These are phyloP conservation scores for Tachina grossa DNA, from an alignment of 2,888 invertebrate species.

Conservation along the genomic window DNA sequence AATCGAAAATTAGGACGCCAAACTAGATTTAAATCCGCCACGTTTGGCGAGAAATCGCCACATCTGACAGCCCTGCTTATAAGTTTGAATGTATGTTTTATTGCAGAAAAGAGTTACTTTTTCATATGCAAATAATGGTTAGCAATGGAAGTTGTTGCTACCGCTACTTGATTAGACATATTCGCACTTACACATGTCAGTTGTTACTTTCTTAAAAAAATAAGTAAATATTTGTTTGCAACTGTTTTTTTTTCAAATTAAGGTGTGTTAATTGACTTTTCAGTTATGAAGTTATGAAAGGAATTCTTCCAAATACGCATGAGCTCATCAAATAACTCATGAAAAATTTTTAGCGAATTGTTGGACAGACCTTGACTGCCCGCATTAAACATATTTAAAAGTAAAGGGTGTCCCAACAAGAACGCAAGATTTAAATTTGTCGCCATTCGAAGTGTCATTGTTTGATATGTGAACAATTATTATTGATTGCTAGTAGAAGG, in stretches of 20 bases:
- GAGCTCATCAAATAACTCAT: constrained; percentile 12
- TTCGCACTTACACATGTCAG: neutral
- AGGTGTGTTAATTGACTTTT: constrained; percentile 48
- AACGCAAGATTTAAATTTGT: too few relatives aligned
- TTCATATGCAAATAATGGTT: constrained; percentile 3
- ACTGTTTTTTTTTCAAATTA: constrained; percentile 7
- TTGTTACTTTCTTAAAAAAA: constrained; percentile 54
- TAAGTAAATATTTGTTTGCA: neutral
- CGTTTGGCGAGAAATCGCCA: too few relatives aligned
- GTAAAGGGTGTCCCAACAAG: too few relatives aligned
- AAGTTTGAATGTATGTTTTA: neutral
- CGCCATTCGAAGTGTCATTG: too few relatives aligned
- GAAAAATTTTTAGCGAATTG: neutral
- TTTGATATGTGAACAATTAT: too few relatives aligned
- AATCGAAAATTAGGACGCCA: too few relatives aligned
- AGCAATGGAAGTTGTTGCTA: constrained; percentile 8
- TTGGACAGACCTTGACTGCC: constrained; percentile 14
- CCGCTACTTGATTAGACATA: constrained; percentile 3
- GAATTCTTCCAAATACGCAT: constrained; percentile 19
- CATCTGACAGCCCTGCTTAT: too few relatives aligned
- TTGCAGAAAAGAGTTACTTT: constrained; percentile 44
- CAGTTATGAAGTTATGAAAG: constrained; percentile 20
- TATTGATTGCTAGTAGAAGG: too few relatives aligned
- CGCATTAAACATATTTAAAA: constrained; percentile 6
- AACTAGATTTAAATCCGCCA: too few relatives aligned